These are phyloP conservation scores for Diarsia rubi DNA, from an alignment of 2,888 invertebrate genomes.

Conservation along the genomic window DNA sequence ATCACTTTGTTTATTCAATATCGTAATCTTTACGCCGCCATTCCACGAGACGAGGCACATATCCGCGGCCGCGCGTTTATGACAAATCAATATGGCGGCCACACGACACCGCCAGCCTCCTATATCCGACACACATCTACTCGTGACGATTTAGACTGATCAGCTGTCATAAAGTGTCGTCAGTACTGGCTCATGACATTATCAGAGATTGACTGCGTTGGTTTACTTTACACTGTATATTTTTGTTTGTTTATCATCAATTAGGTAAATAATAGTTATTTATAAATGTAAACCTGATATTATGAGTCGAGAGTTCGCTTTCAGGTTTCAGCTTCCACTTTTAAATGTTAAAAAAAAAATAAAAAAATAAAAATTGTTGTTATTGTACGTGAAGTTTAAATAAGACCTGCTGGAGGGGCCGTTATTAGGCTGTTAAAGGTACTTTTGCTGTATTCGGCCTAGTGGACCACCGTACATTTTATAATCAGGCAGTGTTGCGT, in stretches of 20 bases:
- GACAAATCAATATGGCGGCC: slow-evolving; percentile 12
- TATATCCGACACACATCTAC: not conserved
- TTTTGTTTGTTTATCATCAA: not conserved
- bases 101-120: not conserved
- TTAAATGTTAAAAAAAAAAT: too few species aligned
- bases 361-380: too few species aligned
- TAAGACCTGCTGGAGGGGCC: too few species aligned
- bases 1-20: slow-evolving; percentile 16
- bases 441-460: too few species aligned
- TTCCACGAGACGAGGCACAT: slow-evolving; percentile 12
- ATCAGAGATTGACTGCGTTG: not conserved
- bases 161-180: not conserved
- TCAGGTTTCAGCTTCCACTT: too few species aligned
- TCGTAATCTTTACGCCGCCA: slow-evolving; percentile 1
- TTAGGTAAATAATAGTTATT: not conserved
- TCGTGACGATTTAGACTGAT: slow-evolving; percentile 2
- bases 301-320: not conserved
- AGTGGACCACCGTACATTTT: too few species aligned
- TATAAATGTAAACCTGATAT: not conserved
- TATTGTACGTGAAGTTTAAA: too few species aligned
- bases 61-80: slow-evolving; percentile 12
- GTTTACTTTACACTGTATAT: not conserved
- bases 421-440: too few species aligned
- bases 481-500: too few species aligned
- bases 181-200: not conserved